phyloP scores from a whole-genome alignment of 2,888 invertebrate species.

The Panopea generosa region DNA sequence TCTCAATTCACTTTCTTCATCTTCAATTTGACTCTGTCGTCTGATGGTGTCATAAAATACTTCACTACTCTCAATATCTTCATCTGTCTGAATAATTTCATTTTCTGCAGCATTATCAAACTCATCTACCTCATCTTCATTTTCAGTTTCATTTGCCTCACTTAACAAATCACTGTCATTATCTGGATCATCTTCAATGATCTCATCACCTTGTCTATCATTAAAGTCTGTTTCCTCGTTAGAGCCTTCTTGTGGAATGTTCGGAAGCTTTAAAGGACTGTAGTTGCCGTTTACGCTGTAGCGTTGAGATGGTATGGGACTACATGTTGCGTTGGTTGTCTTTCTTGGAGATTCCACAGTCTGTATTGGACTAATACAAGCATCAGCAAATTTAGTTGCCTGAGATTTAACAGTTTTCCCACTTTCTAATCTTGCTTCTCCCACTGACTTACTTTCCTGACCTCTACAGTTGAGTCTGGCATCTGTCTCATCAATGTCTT shows the following conservation, averaged over 20 bases:
- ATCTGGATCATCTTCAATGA: slow-evolving; percentile 8
- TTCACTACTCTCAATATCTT: slow-evolving; percentile 36
- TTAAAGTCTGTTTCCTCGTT: not conserved
- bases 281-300: too few species aligned
- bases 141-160: not conserved
- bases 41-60: slow-evolving; percentile 47
- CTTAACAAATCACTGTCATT: not conserved
- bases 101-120: slow-evolving; percentile 16
- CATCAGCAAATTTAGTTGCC: slow-evolving; percentile 14
- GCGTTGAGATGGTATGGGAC: not conserved
- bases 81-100: not conserved
- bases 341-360: slow-evolving; percentile 43
- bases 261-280: too few species aligned
- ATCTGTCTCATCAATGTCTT: too few species aligned
- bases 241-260: too few species aligned
- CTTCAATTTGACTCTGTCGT: slow-evolving; percentile 18
- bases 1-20: slow-evolving; percentile 19
- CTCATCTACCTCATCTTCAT: slow-evolving; percentile 28
- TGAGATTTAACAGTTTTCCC: not conserved
- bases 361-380: slow-evolving; percentile 34
- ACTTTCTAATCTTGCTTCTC: too few species aligned
- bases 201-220: not conserved
- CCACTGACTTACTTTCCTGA: too few species aligned
- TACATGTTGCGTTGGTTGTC: not conserved
- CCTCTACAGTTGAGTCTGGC: too few species aligned